Conservation (phyloP, 2,888 invertebrate species). For the Phyllotreta striolata region DNA sequence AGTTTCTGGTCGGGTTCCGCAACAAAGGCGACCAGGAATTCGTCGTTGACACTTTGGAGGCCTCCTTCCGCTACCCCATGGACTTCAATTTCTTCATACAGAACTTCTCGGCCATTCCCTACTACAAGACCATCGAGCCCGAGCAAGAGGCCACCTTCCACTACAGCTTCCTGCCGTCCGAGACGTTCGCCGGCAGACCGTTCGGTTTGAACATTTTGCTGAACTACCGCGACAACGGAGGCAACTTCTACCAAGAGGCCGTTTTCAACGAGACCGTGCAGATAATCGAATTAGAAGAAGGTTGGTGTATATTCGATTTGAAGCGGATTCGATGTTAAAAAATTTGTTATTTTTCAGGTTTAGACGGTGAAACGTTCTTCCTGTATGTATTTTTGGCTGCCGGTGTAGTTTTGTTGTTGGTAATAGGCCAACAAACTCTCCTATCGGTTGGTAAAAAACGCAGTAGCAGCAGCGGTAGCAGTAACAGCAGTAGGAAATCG, state of each 20-base stretch:
- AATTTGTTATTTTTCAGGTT: conserved; percentile 62
- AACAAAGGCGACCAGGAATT: conserved; percentile 95
- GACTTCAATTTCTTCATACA: conserved; percentile 98
- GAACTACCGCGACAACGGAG: conserved; percentile 84
- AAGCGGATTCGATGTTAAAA: conserved; percentile 15
- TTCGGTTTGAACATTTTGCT: conserved; percentile 94
- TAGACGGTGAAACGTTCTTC: conserved; percentile 99
- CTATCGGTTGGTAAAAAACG: conserved; percentile 84
- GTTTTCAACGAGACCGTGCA: conserved; percentile 98
- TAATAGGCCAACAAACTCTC: conserved; percentile 88
- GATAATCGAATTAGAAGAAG: conserved; percentile 95
- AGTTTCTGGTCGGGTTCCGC: conserved; percentile 94
- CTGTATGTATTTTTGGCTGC: conserved; percentile 94
- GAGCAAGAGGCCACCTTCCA: conserved; percentile 93
- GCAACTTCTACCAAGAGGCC: conserved; percentile 78
- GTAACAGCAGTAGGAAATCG: conserved; percentile 64
- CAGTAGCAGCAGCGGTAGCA: conserved; percentile 57
- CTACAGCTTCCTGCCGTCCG: conserved; percentile 94
- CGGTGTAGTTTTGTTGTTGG: conserved; percentile 83
- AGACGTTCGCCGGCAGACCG: conserved; percentile 95
- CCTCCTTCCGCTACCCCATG: conserved; percentile 98
- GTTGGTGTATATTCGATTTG: conserved; percentile 41
- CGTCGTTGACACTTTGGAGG: conserved; percentile 90
- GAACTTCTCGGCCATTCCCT: conserved; percentile 93
- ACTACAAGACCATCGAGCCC: conserved; percentile 88